Conservation (phyloP, 2,113 vertebrate species). For the Corythornis vintsioides region DNA sequence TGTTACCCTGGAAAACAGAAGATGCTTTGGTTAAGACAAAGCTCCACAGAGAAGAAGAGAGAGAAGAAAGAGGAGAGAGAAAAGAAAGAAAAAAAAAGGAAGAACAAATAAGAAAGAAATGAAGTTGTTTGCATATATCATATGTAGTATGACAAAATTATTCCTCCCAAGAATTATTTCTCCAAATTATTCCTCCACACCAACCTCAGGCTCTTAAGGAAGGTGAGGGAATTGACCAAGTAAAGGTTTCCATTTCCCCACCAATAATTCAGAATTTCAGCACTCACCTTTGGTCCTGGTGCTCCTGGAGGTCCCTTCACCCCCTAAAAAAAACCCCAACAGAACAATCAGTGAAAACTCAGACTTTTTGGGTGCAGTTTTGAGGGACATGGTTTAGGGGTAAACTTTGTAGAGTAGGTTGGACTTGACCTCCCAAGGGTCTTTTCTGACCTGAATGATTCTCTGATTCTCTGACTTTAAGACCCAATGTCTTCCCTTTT, state of each 20-base stretch:
- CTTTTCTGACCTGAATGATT: too few species aligned
- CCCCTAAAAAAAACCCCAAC: slow-evolving; percentile 71
- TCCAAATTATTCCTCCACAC: not conserved
- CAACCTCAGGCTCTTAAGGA: not conserved
- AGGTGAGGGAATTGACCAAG: not conserved
- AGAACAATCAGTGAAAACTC: not conserved
- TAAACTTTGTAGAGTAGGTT: too few species aligned
- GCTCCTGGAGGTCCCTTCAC: slow-evolving; percentile 75
- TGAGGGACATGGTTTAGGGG: too few species aligned
- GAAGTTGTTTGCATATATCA: not conserved
- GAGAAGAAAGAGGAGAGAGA: too few species aligned
- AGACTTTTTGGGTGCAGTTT: too few species aligned
- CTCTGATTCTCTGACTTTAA: not conserved
- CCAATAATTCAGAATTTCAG: not conserved
- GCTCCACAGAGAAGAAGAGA: not conserved
- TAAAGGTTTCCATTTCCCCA: not conserved
- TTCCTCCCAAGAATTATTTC: too few species aligned
- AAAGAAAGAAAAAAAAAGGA: not conserved
- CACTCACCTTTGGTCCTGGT: slow-evolving; percentile 80
- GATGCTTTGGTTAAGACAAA: not conserved
- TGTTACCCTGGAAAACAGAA: slow-evolving; percentile 80
- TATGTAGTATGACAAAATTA: too few species aligned
- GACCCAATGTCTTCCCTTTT: not conserved
- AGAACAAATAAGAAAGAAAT: too few species aligned
- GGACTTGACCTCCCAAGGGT: too few species aligned